Evolutionary conservation across 2,113 vertebrate genomes (phyloP), one percentile per base, ranked within the genome.

Genomic region (Suricata suricatta): DNA sequence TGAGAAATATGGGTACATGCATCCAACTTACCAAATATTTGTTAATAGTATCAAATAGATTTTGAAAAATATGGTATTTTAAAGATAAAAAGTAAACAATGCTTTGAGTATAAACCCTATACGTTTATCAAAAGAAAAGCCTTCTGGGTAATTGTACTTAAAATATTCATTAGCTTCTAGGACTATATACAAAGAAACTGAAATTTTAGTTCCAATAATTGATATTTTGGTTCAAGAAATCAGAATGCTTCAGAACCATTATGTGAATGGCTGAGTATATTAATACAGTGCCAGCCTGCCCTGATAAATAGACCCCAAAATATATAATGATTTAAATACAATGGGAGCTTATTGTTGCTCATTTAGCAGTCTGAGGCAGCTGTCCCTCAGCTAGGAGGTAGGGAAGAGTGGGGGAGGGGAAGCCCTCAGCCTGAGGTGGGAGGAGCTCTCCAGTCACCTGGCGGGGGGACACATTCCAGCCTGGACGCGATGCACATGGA

Each of bases 191-290:
- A 84, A 93, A 96, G 63, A 95, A 86, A 95, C 41, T 77, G 35
- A 79, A 31, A 47, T 94, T 92, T 92, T 72, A 57, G n/a, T 76
- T 93, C 27, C 2, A 92, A 9, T 63, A 64, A 63, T 81, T 90
- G 33, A 91, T 19, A 64, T 93, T 95, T 83, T 83, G 41, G 38
- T 92, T 96, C 17, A 83, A 92, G 33, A 92, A 93, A 68, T 66
- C 63, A 79, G 80, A 94, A 90, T 84, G 29, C 15, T 83, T 94
- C 41, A 38, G 1, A 93, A 44, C 60, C 23, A 15, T 77, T 77
- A 88, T 57, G 23, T 69, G 76, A 88, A 54, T 72, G 72, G 72
- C 69, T 71, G 72, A 72, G 10, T 35, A 83, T 21, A 12, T 93
- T 64, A 83, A 10, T 88, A 4, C 64, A 63, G 66, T 74, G 19